Evolutionary conservation across 1,140 invertebrate species (phyloP).

Genomic region (Sarcophaga bullata): DNA sequence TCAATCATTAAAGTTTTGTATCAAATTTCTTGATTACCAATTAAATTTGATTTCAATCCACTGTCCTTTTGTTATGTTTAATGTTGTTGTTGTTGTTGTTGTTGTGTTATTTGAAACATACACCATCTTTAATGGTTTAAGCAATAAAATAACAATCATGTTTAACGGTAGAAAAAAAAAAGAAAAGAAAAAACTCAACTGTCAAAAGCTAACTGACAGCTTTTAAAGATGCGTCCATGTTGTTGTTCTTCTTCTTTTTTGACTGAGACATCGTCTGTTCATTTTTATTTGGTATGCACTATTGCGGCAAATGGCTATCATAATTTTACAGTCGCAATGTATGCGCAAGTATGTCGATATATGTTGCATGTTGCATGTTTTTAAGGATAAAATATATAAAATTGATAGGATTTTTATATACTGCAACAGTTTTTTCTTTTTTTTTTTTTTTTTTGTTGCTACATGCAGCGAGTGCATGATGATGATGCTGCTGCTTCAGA

Average conservation of each 20-base stretch:
- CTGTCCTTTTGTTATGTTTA: neutral
- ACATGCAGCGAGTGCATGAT: neutral
- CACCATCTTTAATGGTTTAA: slow-evolving; percentile 9
- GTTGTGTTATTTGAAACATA: neutral
- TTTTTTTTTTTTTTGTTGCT: too few species aligned
- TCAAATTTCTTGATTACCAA: too few species aligned
- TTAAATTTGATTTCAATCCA: neutral
- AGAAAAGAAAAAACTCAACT: neutral
- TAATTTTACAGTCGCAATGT: too few species aligned
- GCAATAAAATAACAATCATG: slow-evolving; percentile 19
- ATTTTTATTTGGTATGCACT: neutral
- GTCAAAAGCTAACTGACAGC: slow-evolving; percentile 20
- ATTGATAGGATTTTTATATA: neutral
- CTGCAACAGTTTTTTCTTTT: neutral
- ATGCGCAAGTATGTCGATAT: neutral
- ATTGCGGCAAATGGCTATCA: neutral
- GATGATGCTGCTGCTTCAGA: neutral
- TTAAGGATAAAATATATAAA: slow-evolving; percentile 19
- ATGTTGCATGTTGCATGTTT: neutral
- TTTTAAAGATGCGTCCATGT: slow-evolving; percentile 13
- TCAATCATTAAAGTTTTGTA: too few species aligned
- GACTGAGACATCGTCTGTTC: neutral
- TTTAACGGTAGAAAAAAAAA: neutral
- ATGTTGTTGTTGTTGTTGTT: neutral
- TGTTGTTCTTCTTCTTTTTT: too few species aligned